Evolutionary conservation across 2,888 invertebrate species (phyloP), one percentile per base, ranked within the genome.

Genomic region (Meghimatium bilineatum): DNA sequence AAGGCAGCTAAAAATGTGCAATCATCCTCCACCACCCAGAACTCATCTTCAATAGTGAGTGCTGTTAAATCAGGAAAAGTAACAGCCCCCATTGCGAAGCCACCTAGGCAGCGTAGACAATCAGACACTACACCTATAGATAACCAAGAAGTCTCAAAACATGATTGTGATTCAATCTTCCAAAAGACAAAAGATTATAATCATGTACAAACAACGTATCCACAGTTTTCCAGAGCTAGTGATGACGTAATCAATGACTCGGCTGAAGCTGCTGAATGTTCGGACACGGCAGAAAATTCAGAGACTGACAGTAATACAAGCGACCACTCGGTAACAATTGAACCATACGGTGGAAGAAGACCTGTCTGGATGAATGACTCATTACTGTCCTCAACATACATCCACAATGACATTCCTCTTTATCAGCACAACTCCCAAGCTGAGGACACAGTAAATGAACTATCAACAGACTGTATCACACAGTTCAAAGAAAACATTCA

Each of bases 341-440:
- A 88, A 76, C 89, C 89, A 0, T 89, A 88, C 71, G 89, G 85
- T 1, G 86, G 85, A 26, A 81, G 89, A 38, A 86, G 85, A 20
- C 87, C 87, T 23, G 88, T 87, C 0, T 89, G 89, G 89, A 86
- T 89, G 86, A 88, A 89, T 44, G 86, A 88, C 14, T 44, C 86
- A 2, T 83, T 86, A 26, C 78, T 32, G 32, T 29, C 72, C 6
- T n/a, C 75, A 12, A 17, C 38, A 10, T 34, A 20, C 8, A n/a
- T 2, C 0, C n/a, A 32, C 49, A n/a, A 38, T 49, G n/a, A 14
- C 49, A 34, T 56, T 2, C 10, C 23, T 17, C 52, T 26, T 6
- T n/a, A n/a, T n/a, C n/a, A n/a, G n/a, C n/a, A n/a, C n/a, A n/a
- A n/a, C n/a, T n/a, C n/a, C n/a, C n/a, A n/a, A n/a, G n/a, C n/a